Evolutionary conservation across 1,140 invertebrate species (phyloP), one percentile per base, ranked within the genome.

Genomic region (Pygmarrhopalites habei): DNA sequence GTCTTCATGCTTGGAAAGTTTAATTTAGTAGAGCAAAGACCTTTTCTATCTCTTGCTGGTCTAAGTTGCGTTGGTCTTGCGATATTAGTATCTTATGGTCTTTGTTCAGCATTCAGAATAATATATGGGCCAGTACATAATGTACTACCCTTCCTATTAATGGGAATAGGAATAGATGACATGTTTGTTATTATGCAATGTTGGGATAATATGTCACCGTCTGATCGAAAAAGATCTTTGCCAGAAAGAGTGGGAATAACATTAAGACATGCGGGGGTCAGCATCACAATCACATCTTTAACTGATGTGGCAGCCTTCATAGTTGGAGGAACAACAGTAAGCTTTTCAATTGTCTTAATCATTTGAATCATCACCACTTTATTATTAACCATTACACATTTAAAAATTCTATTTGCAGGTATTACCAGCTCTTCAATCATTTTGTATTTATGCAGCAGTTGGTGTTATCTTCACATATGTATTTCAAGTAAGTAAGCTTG

Each of bases 71-170:
- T 90, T 57, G 85, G 82, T n/a, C 81, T 88, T 76, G 83, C 88
- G n/a, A 86, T 90, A 64, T 73, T 85, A 1, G 81, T 85, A 23
- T 82, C 86, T 0, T 82, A 85, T 66, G 85, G 86, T 44, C 69
- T 88, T 60, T 90, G 87, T 72, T 89, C 87, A 14, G 70, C 85
- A 1, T 75, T 88, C 65, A 84, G 85, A 26, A 77, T 90, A 15
- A 81, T 85, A 4, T 90, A 88, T 75, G 87, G 88, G 1, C 88
- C 88, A 2, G 86, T 92, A 15, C 88, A 91, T 74, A 83, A 84
- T 26, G 86, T 88, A 29, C 77, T 92, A 68, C 88, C 88, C 7
- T 90, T 91, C 77, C 77, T 92, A 44, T 72, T 92, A 28, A 83
- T 91, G 79, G 88, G 88, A 71, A 80, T 89, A 12, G 87, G 87